Conservation (phyloP, 2,888 invertebrate species). For the Teinopalpus imperialis region DNA sequence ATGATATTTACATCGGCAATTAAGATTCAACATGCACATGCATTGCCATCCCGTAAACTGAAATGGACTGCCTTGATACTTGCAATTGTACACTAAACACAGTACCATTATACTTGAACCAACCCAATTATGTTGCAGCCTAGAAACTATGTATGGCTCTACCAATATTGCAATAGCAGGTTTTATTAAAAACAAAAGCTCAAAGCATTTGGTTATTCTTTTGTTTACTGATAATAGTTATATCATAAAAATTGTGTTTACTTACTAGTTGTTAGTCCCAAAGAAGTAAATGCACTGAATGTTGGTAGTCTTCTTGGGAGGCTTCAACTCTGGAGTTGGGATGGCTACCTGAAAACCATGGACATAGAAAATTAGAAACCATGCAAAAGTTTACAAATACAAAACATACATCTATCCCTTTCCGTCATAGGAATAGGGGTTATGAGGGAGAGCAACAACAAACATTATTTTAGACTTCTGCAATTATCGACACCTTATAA, state of each 20-base stretch:
- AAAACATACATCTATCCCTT: slow-evolving; percentile 28
- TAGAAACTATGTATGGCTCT: too few relatives aligned
- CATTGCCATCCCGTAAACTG: too few relatives aligned
- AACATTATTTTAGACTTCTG: neutral
- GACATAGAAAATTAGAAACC: slow-evolving; percentile 22
- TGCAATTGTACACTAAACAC: too few relatives aligned
- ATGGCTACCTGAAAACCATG: slow-evolving; percentile 87
- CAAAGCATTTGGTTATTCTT: too few relatives aligned
- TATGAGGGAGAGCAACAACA: slow-evolving; percentile 9
- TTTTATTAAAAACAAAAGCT: too few relatives aligned
- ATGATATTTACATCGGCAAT: too few relatives aligned
- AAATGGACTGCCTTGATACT: too few relatives aligned
- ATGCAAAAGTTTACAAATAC: slow-evolving; percentile 23
- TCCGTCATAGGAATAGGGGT: slow-evolving; percentile 15
- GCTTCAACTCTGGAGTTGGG: slow-evolving; percentile 89
- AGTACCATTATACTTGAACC: too few relatives aligned
- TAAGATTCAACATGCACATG: too few relatives aligned
- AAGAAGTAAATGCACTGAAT: slow-evolving; percentile 95
- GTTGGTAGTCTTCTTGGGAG: slow-evolving; percentile 87
- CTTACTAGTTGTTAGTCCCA: slow-evolving; percentile 97
- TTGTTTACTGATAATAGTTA: too few relatives aligned
- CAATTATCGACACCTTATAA: slow-evolving; percentile 2
- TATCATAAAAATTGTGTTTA: slow-evolving; percentile 40
- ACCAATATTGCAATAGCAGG: too few relatives aligned
- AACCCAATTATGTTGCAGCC: too few relatives aligned